Base-by-base conservation (phyloP, 1,140 invertebrate species). In the Drosophila sturtevanti region DNA sequence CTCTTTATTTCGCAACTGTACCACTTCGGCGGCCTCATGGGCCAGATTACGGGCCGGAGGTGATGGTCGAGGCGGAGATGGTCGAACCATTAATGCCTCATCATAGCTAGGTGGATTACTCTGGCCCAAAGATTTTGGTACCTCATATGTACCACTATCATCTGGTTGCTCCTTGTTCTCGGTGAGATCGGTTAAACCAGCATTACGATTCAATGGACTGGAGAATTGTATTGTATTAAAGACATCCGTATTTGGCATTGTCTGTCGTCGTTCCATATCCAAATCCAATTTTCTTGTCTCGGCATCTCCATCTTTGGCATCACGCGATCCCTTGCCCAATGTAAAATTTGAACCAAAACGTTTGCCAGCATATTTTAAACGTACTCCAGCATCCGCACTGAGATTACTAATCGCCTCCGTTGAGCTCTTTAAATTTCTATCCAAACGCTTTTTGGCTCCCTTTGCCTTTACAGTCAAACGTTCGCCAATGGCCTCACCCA, bases 401-500 rank as follows among this genome's bases (percentile, higher is more conserved):
- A 91, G 72, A n/a, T 54, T 90, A 52, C 77, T 89, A 1, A 92
- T 54, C 10, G 75, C 74, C 48, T 90, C 82, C 10, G 77, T 79
- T 18, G 91, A 92, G 55, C 71, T 80, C 69, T 90, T 92, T 1
- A 89, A 63, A 70, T 91, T 92, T 67, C 81, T 90, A 52, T 91
- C 91, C 34, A 92, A 66, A 6, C 80, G 85, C 59, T 90, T 81
- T 61, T 85, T 91, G 21, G 89, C 89, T 7, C 78, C 86, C 54
- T 87, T 91, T 0, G 90, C 90, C 64, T 85, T 90, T 55, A 73
- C 65, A 1, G 74, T 78, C 4, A 92, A 77, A 3, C 91, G 80
- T 63, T 92, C 91, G 14, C 82, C 79, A 48, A 92, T 92, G 12
- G 91, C 78, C 72, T 92, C 90, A 34, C 86, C 82, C 24, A 92